Base-by-base conservation (phyloP, 2,888 invertebrate species). In the Lissonota sp. region DNA sequence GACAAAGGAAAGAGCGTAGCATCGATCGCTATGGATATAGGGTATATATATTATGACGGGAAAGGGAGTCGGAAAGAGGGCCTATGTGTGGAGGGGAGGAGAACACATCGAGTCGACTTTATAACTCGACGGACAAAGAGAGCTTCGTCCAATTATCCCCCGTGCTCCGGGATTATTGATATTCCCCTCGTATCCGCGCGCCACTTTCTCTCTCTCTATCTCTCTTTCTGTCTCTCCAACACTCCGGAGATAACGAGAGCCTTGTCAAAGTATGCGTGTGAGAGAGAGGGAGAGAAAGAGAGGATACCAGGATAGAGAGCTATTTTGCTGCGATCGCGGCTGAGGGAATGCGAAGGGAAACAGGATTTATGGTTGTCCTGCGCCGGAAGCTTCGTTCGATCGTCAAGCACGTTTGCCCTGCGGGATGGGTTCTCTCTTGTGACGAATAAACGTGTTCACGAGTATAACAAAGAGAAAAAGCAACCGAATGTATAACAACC, bases 361-460 rank as follows among this genome's bases (percentile, higher is more conserved):
- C 72, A 44, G 72, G 64, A 73, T 73, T 73, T 64, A 64, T 73
- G 73, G 55, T 73, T 64, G 63, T 73, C 42, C 73, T 46, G 64
- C 62, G 57, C 57, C 73, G 64, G 73, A 64, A 73, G 46, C 63
- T 49, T 57, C 46, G 55, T 64, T 46, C 73, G 64, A 55, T 64
- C 55, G 64, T 55, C 57, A 42, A 55, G n/a, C 57, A 64, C 73
- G 64, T 64, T 60, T 46, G 14, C 60, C 58, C 49, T 10, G 71
- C 58, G 46, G 69, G 46, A 70, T 39, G 42, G 55, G 55, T 69
- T 69, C 57, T 58, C 37, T 53, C 16, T 51, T 14, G 69, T 46
- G 69, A 37, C 58, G 69, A 39, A 58, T 57, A 58, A 44, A 58
- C 46, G 44, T 58, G 14, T 70, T 26, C 39, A 58, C 7, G 53